These are phyloP conservation scores for Asarcornis scutulata DNA, from an alignment of 2,113 vertebrate species.

Conservation along the genomic window DNA sequence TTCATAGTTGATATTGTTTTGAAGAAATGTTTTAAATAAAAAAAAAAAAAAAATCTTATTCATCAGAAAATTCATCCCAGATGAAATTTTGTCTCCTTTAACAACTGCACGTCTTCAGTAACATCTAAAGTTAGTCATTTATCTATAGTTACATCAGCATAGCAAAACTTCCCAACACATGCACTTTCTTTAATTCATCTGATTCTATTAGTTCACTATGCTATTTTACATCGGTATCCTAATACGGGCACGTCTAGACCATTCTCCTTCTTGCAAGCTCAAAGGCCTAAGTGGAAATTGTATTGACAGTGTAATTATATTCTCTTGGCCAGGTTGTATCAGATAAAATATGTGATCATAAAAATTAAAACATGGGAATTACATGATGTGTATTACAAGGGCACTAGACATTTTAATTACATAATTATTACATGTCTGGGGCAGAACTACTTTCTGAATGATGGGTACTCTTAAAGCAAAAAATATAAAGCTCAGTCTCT, in stretches of 20 bases:
- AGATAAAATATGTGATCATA: background rate
- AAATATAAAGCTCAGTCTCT: background rate
- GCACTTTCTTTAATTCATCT: background rate
- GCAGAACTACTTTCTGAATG: background rate
- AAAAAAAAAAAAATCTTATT: background rate
- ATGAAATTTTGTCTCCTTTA: background rate
- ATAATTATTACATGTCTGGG: background rate
- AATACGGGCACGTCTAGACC: background rate
- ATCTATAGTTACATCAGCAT: background rate
- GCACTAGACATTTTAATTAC: background rate
- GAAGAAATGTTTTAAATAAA: background rate
- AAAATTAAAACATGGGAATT: background rate
- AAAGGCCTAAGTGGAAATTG: background rate
- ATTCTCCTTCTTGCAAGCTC: background rate
- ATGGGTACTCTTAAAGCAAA: background rate
- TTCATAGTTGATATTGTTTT: background rate
- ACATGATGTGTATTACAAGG: background rate
- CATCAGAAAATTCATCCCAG: background rate
- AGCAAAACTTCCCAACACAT: background rate
- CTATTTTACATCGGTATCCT: background rate
- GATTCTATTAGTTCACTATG: background rate
- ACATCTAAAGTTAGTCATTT: background rate
- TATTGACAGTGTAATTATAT: background rate
- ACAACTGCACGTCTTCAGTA: background rate
- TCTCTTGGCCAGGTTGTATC: accelerated